phyloP scores from a whole-genome alignment of 1,140 invertebrate genomes.

The Mylabris phalerata region DNA sequence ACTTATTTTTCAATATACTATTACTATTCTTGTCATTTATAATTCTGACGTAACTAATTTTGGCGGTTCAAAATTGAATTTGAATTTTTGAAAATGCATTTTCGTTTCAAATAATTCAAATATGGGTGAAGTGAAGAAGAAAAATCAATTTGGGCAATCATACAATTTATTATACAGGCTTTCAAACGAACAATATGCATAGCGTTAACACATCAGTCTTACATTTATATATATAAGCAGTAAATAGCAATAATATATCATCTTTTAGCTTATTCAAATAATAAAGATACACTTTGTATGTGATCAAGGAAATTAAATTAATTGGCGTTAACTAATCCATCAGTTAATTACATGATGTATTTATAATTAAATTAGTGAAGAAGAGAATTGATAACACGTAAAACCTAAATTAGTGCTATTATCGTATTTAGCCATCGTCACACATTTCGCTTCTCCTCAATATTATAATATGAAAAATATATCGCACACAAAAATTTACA shows the following conservation, averaged over 20 bases:
- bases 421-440: constrained; percentile 15
- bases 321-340: no score
- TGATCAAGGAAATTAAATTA: constrained; percentile 18
- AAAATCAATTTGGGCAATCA: constrained; percentile 22
- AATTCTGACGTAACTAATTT: no score
- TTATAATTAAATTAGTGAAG: no score
- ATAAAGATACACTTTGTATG: constrained; percentile 8
- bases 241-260: constrained; percentile 29
- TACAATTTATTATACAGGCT: constrained; percentile 36
- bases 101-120: no score
- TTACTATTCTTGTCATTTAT: no score
- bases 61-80: no score
- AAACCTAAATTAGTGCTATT: constrained; percentile 20
- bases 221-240: constrained; percentile 35
- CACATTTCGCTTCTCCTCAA: constrained; percentile 7
- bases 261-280: constrained; percentile 21
- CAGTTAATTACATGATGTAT: no score
- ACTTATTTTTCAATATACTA: no score
- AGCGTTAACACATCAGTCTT: constrained; percentile 38
- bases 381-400: neutral
- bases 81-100: no score
- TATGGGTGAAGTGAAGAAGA: neutral
- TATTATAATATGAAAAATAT: constrained; percentile 5
- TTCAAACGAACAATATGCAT: constrained; percentile 33
- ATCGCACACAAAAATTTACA: constrained; percentile 17